phyloP scores from a whole-genome alignment of 53 echinoderm and acorn worm species.

The Hippasteria phrygiana region DNA sequence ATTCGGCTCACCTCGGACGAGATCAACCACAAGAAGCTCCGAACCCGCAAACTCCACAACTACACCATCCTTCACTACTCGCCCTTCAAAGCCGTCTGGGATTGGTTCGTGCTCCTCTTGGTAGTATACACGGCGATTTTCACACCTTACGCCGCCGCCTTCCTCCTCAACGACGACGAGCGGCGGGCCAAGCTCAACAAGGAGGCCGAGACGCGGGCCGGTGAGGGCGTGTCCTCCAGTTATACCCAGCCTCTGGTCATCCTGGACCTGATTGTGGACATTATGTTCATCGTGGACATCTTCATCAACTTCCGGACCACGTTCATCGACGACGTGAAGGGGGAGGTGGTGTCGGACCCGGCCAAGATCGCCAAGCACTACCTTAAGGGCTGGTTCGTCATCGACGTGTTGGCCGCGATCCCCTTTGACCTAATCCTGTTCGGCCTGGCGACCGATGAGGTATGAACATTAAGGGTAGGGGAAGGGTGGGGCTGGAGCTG shows the following conservation, averaged over 20 bases:
- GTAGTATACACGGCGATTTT: slow-evolving; percentile 98
- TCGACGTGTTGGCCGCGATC: slow-evolving; percentile 93
- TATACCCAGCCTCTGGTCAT: slow-evolving; percentile 94
- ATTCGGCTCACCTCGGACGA: slow-evolving; percentile 97
- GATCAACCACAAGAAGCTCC: slow-evolving; percentile 98
- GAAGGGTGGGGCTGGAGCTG: no score
- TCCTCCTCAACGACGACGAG: slow-evolving; percentile 84
- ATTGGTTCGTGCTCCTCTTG: slow-evolving; percentile 94
- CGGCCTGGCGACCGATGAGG: slow-evolving; percentile 90
- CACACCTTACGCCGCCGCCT: slow-evolving; percentile 97
- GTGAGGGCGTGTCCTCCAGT: slow-evolving; percentile 77
- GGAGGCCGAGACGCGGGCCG: slow-evolving; percentile 89
- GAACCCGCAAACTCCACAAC: slow-evolving; percentile 87
- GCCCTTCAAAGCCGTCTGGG: slow-evolving; percentile 99
- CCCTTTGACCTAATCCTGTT: slow-evolving; percentile 97
- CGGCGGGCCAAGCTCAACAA: slow-evolving; percentile 82
- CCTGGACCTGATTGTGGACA: slow-evolving; percentile 94
- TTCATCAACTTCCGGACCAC: slow-evolving; percentile 98
- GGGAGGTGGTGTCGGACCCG: slow-evolving; percentile 96
- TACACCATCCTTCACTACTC: slow-evolving; percentile 99
- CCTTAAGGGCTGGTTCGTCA: slow-evolving; percentile 97
- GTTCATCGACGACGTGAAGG: slow-evolving; percentile 89
- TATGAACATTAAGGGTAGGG: no score
- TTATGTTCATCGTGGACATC: slow-evolving; percentile 98
- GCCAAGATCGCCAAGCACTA: slow-evolving; percentile 95